These are phyloP conservation scores for Nothobranchius kuhntae DNA, from an alignment of 2,113 vertebrate genomes.

Conservation along the genomic window DNA sequence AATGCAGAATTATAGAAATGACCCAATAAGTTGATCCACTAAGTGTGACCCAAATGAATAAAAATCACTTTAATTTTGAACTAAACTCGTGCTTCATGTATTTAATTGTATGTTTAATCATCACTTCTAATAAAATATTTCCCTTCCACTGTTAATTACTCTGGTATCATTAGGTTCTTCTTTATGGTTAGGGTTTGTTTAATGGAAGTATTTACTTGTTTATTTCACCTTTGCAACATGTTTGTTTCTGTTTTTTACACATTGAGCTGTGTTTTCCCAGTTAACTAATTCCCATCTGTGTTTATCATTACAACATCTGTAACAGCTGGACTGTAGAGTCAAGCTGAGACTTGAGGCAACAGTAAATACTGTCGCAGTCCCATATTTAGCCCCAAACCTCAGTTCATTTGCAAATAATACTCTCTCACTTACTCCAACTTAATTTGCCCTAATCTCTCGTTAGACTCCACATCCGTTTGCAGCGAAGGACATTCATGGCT, in stretches of 20 bases:
- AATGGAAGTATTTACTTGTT: background rate
- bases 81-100: too few species aligned
- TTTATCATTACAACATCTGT: slow-evolving; percentile 8
- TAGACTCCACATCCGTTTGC: slow-evolving; percentile 18
- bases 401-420: slow-evolving; percentile 19
- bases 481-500: slow-evolving; percentile 27
- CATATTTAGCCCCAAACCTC: background rate
- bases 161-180: too few species aligned
- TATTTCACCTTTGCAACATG: background rate
- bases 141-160: too few species aligned
- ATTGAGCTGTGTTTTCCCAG: slow-evolving; percentile 9
- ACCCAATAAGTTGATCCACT: too few species aligned
- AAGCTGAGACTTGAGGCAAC: slow-evolving; percentile 27
- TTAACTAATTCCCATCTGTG: slow-evolving; percentile 32
- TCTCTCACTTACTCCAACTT: slow-evolving; percentile 22
- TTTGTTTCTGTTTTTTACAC: background rate
- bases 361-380: slow-evolving; percentile 13
- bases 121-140: too few species aligned
- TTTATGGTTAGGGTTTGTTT: too few species aligned
- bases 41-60: too few species aligned
- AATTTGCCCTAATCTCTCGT: slow-evolving; percentile 21
- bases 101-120: too few species aligned
- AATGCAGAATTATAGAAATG: too few species aligned
- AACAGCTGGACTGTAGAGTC: slow-evolving; percentile 15
- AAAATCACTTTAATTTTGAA: too few species aligned